phyloP scores from a whole-genome alignment of 2,113 vertebrate genomes.

The Menura novaehollandiae region DNA sequence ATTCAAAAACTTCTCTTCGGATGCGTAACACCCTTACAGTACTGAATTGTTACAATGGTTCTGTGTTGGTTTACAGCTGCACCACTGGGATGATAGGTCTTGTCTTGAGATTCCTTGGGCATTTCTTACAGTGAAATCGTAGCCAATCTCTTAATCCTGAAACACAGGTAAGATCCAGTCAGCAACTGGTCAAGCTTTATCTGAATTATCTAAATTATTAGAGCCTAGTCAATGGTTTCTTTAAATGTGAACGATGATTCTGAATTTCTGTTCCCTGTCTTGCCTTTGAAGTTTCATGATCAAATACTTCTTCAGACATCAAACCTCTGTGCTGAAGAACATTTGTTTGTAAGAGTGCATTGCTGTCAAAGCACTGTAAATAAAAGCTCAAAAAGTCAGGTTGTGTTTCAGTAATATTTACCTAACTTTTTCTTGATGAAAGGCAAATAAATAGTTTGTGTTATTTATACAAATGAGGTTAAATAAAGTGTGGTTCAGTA shows the following conservation, averaged over 20 bases:
- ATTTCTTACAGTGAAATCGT: background rate
- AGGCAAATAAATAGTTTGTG: constrained; percentile 46
- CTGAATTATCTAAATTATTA: background rate
- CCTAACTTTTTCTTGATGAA: constrained; percentile 39
- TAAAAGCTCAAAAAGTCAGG: constrained; percentile 39
- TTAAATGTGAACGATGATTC: background rate
- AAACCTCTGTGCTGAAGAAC: background rate
- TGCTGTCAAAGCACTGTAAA: constrained; percentile 28
- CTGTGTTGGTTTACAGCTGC: background rate
- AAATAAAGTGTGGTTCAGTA: constrained; percentile 22
- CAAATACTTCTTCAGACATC: constrained; percentile 19
- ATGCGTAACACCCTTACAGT: too few relatives aligned
- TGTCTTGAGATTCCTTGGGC: background rate
- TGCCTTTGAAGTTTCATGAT: constrained; percentile 22
- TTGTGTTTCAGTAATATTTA: constrained; percentile 54
- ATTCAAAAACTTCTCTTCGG: background rate
- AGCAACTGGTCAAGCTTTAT: background rate
- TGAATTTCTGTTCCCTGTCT: background rate
- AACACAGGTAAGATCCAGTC: background rate
- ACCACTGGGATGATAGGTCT: background rate
- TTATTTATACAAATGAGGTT: constrained; percentile 52
- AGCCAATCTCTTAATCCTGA: background rate
- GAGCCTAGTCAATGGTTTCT: background rate
- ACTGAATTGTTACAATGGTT: background rate
- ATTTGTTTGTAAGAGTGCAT: background rate